A percentile compares a stretch with the other conserved stretches of the same genome.
These are phyloP conservation scores for Keiferia lycopersicella DNA, from an alignment of 2,888 invertebrate species.

Conservation along the genomic window DNA sequence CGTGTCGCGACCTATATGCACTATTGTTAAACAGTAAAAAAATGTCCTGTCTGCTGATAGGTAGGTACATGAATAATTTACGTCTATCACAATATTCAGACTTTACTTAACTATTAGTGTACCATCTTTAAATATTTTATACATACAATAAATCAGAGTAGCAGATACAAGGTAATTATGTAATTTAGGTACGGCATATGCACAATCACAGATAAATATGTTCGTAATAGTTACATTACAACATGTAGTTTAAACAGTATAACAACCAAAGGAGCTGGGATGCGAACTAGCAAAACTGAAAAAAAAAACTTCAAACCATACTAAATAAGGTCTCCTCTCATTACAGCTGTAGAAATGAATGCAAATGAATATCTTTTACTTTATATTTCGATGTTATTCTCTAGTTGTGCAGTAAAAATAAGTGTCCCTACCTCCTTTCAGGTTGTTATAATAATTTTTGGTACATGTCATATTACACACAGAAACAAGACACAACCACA, in stretches of 20 bases:
- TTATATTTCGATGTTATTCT: no score
- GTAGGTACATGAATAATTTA: conserved; percentile 57
- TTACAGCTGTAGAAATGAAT: no score
- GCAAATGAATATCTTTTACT: no score
- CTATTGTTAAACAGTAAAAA: conserved; percentile 38
- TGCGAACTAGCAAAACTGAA: no score
- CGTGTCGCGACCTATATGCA: conserved; percentile 21
- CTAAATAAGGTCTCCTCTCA: no score
- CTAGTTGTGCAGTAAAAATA: no score
- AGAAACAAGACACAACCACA: not conserved
- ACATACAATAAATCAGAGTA: conserved; percentile 49
- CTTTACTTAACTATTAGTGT: conserved; percentile 53
- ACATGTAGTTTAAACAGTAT: conserved; percentile 25
- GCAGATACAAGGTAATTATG: conserved; percentile 42
- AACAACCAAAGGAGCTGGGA: not conserved
- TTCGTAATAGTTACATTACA: no score
- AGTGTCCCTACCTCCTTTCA: no score
- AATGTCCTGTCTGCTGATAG: conserved; percentile 40
- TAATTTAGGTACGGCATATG: conserved; percentile 42
- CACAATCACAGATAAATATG: conserved; percentile 57
- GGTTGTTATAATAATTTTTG: no score
- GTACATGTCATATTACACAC: no score
- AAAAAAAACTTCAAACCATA: no score
- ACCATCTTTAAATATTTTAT: conserved; percentile 49
- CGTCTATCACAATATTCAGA: conserved; percentile 66